Conservation (phyloP, 30 jellyfish, hydroid and myxozoan genomes). For the Hydractinia symbiolongicarpus region DNA sequence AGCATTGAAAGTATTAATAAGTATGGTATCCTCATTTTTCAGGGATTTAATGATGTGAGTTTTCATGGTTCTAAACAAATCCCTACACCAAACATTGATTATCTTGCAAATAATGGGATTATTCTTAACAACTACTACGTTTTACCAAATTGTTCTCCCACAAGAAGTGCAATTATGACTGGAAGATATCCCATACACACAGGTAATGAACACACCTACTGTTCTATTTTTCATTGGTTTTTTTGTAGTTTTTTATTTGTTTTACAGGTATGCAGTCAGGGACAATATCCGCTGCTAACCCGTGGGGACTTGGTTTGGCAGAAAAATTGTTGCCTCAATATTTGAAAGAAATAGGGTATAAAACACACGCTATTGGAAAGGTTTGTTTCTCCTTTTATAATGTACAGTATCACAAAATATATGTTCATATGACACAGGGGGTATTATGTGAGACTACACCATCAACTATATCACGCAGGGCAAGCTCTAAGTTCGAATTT, state of each 20-base stretch:
- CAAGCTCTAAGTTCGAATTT: too few relatives aligned
- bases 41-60: conserved; percentile 96
- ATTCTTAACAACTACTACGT: conserved; percentile 81
- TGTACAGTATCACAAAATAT: not conserved
- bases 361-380: conserved; percentile 94
- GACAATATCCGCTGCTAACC: conserved; percentile 68
- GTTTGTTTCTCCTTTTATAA: conserved; percentile 14
- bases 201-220: conserved; percentile 22
- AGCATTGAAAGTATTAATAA: too few relatives aligned
- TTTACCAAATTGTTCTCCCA: conserved; percentile 81
- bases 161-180: conserved; percentile 92
- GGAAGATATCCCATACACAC: conserved; percentile 95
- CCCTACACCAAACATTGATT: conserved; percentile 89
- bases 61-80: conserved; percentile 91
- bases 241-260: not conserved
- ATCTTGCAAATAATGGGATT: conserved; percentile 68
- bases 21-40: not conserved
- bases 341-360: conserved; percentile 55
- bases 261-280: conserved; percentile 66
- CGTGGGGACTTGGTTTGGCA: conserved; percentile 85
- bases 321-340: conserved; percentile 63
- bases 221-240: not conserved
- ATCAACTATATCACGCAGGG: too few relatives aligned
- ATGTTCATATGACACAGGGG: too few relatives aligned
- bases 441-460: too few relatives aligned